phyloP scores from a whole-genome alignment of 2,797 vertebrate species.

The Intellagama lesueurii region DNA sequence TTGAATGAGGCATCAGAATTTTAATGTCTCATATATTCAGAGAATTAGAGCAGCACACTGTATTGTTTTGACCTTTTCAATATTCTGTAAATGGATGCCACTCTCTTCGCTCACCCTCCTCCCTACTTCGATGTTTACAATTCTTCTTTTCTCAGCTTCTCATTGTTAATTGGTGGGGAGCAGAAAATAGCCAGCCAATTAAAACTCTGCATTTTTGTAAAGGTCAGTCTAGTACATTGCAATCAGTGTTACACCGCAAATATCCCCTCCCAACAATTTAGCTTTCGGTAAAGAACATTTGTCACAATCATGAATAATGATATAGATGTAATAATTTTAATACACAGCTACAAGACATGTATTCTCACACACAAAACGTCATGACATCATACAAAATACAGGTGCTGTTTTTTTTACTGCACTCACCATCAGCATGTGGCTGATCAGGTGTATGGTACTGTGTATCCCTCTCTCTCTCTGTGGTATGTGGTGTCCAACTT shows the following conservation, averaged over 20 bases:
- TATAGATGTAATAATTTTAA: slow-evolving; percentile 31
- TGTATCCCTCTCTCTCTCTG: too few relatives aligned
- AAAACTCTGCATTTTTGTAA: slow-evolving; percentile 17
- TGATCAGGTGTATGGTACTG: too few relatives aligned
- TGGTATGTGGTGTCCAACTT: too few relatives aligned
- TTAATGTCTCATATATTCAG: slow-evolving; percentile 70
- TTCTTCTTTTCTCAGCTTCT: neutral
- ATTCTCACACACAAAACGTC: too few relatives aligned
- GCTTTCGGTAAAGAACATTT: slow-evolving; percentile 18
- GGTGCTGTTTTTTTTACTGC: too few relatives aligned
- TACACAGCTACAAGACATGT: neutral
- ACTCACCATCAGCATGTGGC: too few relatives aligned
- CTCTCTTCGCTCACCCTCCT: slow-evolving; percentile 47
- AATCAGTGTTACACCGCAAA: neutral
- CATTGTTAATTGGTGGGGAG: slow-evolving; percentile 36
- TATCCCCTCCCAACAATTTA: neutral
- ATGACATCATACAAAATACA: too few relatives aligned
- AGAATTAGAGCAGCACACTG: slow-evolving; percentile 57
- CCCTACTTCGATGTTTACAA: slow-evolving; percentile 53
- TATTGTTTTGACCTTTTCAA: slow-evolving; percentile 75
- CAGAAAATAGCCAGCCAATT: slow-evolving; percentile 32
- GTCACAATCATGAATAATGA: slow-evolving; percentile 2
- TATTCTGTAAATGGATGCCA: slow-evolving; percentile 59
- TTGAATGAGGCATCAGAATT: slow-evolving; percentile 67
- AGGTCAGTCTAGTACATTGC: slow-evolving; percentile 19